phyloP scores from a whole-genome alignment of 2,113 vertebrate genomes.

The Osmerus eperlanus region DNA sequence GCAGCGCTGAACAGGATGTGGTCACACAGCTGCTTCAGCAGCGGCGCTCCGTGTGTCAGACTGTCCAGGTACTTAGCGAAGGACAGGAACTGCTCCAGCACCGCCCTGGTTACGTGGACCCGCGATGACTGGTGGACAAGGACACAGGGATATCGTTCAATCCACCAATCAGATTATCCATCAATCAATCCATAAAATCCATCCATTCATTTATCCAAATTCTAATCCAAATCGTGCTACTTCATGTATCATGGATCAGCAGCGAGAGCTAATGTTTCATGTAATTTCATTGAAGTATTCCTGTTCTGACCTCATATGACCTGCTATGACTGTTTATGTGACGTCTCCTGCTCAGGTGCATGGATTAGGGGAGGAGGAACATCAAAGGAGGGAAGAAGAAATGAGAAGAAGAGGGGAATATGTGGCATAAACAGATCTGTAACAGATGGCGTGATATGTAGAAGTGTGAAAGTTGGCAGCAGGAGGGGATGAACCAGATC shows the following conservation, averaged over 20 bases:
- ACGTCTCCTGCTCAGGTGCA: background rate
- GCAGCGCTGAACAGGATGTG: constrained; percentile 98
- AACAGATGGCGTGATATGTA: constrained; percentile 65
- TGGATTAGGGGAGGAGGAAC: background rate
- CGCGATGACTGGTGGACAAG: constrained; percentile 81
- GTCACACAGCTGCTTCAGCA: constrained; percentile 97
- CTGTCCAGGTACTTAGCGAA: constrained; percentile 98
- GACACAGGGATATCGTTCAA: constrained; percentile 17
- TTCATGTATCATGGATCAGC: too few relatives aligned
- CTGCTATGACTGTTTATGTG: too few relatives aligned
- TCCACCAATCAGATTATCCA: constrained; percentile 1
- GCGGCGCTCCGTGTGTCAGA: constrained; percentile 92
- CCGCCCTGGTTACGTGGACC: constrained; percentile 94
- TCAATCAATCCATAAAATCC: too few relatives aligned
- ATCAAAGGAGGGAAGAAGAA: background rate
- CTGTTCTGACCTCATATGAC: too few relatives aligned
- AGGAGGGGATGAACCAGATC: constrained; percentile 22
- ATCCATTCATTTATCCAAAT: too few relatives aligned
- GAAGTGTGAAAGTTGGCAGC: constrained; percentile 57
- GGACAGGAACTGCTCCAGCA: constrained; percentile 95
- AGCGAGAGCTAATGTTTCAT: too few relatives aligned
- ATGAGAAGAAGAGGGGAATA: constrained; percentile 25
- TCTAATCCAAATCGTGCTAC: too few relatives aligned
- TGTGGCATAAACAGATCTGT: constrained; percentile 60
- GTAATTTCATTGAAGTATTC: too few relatives aligned